Conservation (phyloP, 2,113 vertebrate genomes). For the Oxygymnocypris stewartii region DNA sequence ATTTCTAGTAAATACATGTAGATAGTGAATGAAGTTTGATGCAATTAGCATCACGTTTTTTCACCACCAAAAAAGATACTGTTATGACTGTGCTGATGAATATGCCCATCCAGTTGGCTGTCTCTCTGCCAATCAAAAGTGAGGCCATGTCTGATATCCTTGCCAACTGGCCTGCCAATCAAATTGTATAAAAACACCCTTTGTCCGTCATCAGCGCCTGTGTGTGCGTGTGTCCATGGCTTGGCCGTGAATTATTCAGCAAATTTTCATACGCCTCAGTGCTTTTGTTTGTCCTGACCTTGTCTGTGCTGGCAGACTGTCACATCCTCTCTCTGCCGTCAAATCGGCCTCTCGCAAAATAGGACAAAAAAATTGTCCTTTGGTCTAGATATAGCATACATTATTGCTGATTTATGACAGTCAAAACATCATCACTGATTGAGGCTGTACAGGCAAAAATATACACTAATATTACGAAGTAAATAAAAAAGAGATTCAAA, state of each 20-base stretch:
- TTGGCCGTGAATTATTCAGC: constrained; percentile 69
- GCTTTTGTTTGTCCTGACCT: constrained; percentile 52
- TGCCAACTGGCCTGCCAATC: constrained; percentile 19
- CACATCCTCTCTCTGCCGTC: constrained; percentile 49
- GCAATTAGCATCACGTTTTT: neutral
- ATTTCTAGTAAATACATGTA: neutral
- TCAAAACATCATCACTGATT: neutral
- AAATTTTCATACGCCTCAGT: constrained; percentile 55
- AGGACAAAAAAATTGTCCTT: constrained; percentile 47
- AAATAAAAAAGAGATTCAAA: neutral
- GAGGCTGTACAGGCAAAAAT: neutral
- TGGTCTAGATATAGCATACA: constrained; percentile 61
- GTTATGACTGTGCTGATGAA: constrained; percentile 2
- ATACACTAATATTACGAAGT: neutral
- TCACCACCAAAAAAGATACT: too few relatives aligned
- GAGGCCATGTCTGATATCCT: constrained; percentile 30
- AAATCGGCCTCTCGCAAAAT: constrained; percentile 43
- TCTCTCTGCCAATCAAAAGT: constrained; percentile 23
- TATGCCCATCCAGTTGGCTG: neutral
- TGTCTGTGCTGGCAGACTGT: constrained; percentile 55
- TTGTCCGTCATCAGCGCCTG: constrained; percentile 8
- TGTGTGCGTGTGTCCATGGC: constrained; percentile 24
- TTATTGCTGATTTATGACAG: neutral
- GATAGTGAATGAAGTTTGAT: neutral
- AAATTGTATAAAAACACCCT: constrained; percentile 16